A percentile compares a stretch with the other conserved stretches of the same genome.
phyloP scores from a whole-genome alignment of 2,797 vertebrate genomes.

The Phrynocephalus vlangalii region DNA sequence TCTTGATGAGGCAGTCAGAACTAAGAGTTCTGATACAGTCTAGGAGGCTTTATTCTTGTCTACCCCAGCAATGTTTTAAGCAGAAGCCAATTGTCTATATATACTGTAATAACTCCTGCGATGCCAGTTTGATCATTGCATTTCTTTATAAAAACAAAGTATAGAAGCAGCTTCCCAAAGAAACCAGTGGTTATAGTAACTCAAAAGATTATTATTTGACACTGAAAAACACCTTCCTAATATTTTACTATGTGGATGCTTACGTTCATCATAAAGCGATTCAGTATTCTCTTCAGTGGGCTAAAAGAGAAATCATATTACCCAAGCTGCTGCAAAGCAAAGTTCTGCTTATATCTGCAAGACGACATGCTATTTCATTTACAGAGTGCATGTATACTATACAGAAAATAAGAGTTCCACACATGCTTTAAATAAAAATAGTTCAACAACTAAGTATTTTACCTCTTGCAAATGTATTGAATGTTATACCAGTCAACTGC shows the following conservation, averaged over 20 bases:
- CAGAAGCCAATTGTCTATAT: not conserved
- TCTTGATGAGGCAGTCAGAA: not conserved
- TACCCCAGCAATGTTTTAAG: not conserved
- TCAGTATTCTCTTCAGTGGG: not conserved
- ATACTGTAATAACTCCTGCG: not conserved
- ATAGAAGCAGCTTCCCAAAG: not conserved
- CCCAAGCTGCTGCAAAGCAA: not conserved
- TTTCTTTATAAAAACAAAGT: not conserved
- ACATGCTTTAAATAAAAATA: constrained; percentile 25
- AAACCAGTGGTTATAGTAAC: not conserved
- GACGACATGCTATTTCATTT: not conserved
- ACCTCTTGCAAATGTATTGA: constrained; percentile 4
- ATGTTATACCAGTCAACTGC: constrained; percentile 31
- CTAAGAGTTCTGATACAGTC: constrained; percentile 22
- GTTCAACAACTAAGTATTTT: constrained; percentile 20
- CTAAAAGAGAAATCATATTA: not conserved
- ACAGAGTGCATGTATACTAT: not conserved
- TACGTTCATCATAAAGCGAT: not conserved
- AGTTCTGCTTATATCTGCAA: not conserved
- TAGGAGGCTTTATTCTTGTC: not conserved
- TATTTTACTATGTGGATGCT: not conserved
- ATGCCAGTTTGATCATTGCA: not conserved
- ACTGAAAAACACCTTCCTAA: not conserved
- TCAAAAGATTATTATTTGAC: not conserved
- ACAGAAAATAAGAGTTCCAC: constrained; percentile 24